Conservation (phyloP, 2,888 invertebrate genomes). For the Orthonychiurus folsomi region DNA sequence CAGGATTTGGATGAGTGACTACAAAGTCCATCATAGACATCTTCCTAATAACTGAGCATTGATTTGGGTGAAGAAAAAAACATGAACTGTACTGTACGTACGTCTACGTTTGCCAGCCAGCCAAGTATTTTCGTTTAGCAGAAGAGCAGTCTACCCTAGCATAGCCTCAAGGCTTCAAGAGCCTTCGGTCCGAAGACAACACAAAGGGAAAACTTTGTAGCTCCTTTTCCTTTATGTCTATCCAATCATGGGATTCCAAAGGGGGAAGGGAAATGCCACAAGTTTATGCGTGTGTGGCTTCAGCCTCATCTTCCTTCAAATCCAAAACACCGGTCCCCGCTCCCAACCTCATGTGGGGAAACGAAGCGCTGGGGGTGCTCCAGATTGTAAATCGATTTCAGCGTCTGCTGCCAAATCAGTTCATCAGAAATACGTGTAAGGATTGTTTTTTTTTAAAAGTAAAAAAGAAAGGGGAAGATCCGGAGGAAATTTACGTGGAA, state of each 20-base stretch:
- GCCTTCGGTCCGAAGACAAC: no score
- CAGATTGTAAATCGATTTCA: conserved; percentile 28
- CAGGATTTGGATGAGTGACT: not conserved
- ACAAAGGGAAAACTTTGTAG: not conserved
- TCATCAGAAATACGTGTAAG: conserved; percentile 4
- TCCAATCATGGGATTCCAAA: not conserved
- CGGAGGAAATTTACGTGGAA: no score
- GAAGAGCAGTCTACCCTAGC: no score
- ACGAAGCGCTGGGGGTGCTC: conserved; percentile 16
- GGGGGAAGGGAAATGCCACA: not conserved
- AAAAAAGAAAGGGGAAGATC: not conserved
- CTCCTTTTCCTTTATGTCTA: not conserved
- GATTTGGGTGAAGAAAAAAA: no score
- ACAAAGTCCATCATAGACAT: not conserved
- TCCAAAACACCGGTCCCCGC: no score
- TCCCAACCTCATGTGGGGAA: not conserved
- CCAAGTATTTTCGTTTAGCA: no score
- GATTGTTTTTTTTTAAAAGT: not conserved
- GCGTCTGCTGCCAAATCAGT: conserved; percentile 23
- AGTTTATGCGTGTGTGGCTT: no score
- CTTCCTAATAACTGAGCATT: not conserved
- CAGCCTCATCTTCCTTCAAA: no score
- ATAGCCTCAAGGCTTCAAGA: no score
- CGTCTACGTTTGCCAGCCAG: no score
- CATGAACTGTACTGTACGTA: no score